phyloP scores from a whole-genome alignment of 2,797 vertebrate species.

The Phalloptychus januarius region DNA sequence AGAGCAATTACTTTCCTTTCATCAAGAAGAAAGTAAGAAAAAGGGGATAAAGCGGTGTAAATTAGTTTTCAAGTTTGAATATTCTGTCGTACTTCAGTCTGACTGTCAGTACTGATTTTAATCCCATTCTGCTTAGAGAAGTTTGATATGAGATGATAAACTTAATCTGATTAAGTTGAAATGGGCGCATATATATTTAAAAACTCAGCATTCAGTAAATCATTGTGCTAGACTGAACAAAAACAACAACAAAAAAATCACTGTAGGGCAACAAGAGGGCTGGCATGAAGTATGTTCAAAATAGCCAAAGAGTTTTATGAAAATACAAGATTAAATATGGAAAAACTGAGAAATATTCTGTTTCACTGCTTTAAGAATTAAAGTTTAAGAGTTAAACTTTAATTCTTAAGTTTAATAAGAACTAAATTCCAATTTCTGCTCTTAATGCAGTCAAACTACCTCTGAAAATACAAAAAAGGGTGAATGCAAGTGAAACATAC shows the following conservation, averaged over 20 bases:
- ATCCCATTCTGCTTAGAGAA: slow-evolving; percentile 15
- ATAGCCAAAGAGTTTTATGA: no score
- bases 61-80: background rate
- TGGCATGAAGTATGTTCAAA: no score
- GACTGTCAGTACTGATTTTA: background rate
- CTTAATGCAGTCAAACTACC: background rate
- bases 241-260: no score
- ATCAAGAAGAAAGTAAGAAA: background rate
- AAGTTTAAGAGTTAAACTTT: no score
- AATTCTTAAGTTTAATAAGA: background rate
- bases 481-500: no score
- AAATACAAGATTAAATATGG: no score
- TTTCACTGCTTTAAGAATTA: no score
- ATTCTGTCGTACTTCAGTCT: background rate
- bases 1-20: background rate
- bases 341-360: no score
- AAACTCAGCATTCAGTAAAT: slow-evolving; percentile 14
- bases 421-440: background rate
- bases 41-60: background rate
- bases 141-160: slow-evolving; percentile 16
- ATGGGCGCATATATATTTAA: slow-evolving; percentile 8
- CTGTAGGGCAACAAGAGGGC: no score
- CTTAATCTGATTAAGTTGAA: background rate
- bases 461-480: background rate
- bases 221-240: no score